Conservation (phyloP, 1,140 invertebrate genomes). For the Atta cephalotes region DNA sequence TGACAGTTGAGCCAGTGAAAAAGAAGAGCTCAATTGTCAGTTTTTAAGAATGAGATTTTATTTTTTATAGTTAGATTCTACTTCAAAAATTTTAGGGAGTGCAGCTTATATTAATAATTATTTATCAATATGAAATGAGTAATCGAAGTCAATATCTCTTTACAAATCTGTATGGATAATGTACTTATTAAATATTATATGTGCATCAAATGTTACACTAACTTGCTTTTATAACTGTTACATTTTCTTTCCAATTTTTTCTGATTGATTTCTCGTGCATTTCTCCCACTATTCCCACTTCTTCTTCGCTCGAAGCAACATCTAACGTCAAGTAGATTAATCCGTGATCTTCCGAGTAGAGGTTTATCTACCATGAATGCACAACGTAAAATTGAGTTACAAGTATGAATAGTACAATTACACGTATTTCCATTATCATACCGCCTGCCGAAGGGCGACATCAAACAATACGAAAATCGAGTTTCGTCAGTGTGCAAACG, state of each 20-base stretch:
- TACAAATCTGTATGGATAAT: background rate
- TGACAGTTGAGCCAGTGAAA: too few relatives aligned
- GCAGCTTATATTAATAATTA: too few relatives aligned
- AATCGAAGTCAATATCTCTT: background rate
- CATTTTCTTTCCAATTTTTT: background rate
- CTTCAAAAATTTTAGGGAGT: too few relatives aligned
- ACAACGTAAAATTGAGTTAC: conserved; percentile 35
- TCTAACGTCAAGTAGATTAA: conserved; percentile 34
- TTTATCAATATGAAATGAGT: background rate
- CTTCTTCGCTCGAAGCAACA: background rate
- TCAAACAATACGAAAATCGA: conserved; percentile 64
- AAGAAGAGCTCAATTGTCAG: too few relatives aligned
- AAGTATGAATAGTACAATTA: conserved; percentile 55
- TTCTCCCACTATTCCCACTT: background rate
- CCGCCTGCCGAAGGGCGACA: conserved; percentile 58
- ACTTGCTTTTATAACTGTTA: background rate
- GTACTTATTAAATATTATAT: background rate
- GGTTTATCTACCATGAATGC: conserved; percentile 23
- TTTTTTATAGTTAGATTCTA: too few relatives aligned
- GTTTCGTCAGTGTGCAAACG: conserved; percentile 5
- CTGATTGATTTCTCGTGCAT: background rate
- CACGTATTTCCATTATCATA: conserved; percentile 39
- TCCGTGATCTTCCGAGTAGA: conserved; percentile 32
- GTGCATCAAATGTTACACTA: background rate
- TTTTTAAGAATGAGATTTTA: too few relatives aligned